Conservation (phyloP, 2,888 invertebrate genomes). For the Bembecia ichneumoniformis region DNA sequence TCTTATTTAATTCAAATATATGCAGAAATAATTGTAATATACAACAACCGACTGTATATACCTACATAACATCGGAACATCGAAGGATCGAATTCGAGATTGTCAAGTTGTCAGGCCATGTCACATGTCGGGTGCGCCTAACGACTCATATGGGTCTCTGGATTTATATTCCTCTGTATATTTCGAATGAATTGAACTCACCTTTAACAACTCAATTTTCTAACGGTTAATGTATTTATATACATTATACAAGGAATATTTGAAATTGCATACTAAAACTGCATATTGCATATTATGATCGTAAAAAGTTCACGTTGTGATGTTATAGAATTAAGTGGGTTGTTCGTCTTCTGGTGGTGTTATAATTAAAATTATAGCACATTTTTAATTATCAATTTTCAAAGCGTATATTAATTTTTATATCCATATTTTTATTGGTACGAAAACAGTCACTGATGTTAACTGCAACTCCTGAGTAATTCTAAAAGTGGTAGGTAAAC, state of each 20-base stretch:
- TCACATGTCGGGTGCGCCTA: slow-evolving; percentile 8
- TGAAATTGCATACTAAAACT: too few relatives aligned
- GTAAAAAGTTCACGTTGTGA: too few relatives aligned
- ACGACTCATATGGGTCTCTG: not conserved
- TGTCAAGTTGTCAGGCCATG: slow-evolving; percentile 16
- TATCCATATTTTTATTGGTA: slow-evolving; percentile 23
- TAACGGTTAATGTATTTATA: too few relatives aligned
- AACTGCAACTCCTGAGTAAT: slow-evolving; percentile 20
- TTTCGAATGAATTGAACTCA: too few relatives aligned
- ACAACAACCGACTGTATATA: not conserved
- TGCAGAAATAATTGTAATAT: not conserved
- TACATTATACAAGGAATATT: too few relatives aligned
- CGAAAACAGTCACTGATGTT: slow-evolving; percentile 55
- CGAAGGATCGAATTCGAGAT: slow-evolving; percentile 13
- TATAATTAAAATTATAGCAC: not conserved
- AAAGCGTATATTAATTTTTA: not conserved
- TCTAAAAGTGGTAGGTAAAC: too few relatives aligned
- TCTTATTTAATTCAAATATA: too few relatives aligned
- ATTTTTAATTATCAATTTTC: not conserved
- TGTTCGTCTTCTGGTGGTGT: not conserved
- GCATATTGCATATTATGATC: too few relatives aligned
- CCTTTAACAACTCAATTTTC: too few relatives aligned
- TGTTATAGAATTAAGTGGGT: not conserved
- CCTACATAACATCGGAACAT: slow-evolving; percentile 4
- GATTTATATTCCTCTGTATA: not conserved